Percentiles rank a stretch among this genome's conserved stretches.
phyloP scores from a whole-genome alignment of 2,113 vertebrate genomes.

The Carassius carassius region DNA sequence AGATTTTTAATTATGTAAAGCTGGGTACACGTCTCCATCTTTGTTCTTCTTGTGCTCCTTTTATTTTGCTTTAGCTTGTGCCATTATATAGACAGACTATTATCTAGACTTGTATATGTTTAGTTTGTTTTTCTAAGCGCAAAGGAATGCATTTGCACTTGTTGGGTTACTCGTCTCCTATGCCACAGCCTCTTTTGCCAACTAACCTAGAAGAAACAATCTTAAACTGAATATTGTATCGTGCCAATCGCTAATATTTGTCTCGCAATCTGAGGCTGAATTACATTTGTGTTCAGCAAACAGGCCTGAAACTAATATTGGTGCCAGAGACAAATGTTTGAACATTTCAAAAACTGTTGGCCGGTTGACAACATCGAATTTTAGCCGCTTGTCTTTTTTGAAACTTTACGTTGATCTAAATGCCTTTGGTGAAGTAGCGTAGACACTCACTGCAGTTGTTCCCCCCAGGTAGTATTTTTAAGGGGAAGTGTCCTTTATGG shows the following conservation, averaged over 20 bases:
- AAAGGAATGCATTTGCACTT: conserved; percentile 65
- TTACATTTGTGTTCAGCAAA: neutral
- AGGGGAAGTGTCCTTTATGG: conserved; percentile 44
- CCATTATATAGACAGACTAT: conserved; percentile 71
- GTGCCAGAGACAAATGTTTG: conserved; percentile 15
- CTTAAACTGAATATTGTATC: neutral
- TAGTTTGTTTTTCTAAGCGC: conserved; percentile 59
- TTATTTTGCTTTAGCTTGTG: conserved; percentile 62
- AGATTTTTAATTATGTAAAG: conserved; percentile 61
- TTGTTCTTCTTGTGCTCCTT: conserved; percentile 44
- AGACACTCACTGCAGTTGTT: conserved; percentile 40
- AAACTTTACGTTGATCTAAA: neutral
- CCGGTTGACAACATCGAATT: neutral
- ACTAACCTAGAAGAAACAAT: neutral
- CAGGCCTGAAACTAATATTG: neutral
- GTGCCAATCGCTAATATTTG: conserved; percentile 50
- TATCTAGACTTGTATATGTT: conserved; percentile 61
- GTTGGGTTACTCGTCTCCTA: conserved; percentile 21
- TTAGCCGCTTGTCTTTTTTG: neutral
- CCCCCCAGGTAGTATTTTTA: neutral
- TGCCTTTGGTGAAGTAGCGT: conserved; percentile 18
- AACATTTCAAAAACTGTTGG: neutral
- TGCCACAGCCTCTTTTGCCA: neutral
- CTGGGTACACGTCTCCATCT: conserved; percentile 72
- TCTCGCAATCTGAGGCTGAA: neutral